A percentile compares a stretch with the other conserved stretches of the same genome.
phyloP scores from a whole-genome alignment of 2,797 vertebrate genomes.

The Melanotaenia pygmaea region DNA sequence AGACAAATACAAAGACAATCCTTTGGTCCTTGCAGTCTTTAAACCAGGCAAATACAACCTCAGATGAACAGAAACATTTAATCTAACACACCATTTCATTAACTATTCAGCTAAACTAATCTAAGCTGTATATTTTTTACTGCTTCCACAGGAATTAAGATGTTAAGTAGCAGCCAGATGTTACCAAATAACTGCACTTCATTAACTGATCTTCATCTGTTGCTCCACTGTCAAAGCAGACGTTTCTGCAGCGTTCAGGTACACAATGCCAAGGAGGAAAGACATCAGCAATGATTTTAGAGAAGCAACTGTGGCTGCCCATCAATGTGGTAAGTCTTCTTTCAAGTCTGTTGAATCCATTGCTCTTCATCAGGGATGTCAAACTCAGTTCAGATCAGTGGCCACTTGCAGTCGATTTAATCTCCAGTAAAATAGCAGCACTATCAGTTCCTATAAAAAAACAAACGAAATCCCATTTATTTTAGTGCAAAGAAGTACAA shows the following conservation, averaged over 20 bases:
- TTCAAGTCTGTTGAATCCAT: too few relatives aligned
- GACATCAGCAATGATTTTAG: background rate
- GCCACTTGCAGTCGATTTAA: too few relatives aligned
- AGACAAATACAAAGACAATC: background rate
- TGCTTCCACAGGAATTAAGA: background rate
- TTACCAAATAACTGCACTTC: background rate
- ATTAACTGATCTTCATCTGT: background rate
- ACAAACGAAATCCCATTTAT: too few relatives aligned
- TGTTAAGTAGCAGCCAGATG: background rate
- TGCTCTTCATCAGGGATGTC: too few relatives aligned
- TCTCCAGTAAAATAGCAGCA: too few relatives aligned
- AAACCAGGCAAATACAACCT: background rate
- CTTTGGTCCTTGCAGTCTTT: background rate
- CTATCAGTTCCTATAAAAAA: too few relatives aligned
- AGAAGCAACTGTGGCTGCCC: too few relatives aligned
- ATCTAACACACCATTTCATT: background rate
- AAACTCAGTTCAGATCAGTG: too few relatives aligned
- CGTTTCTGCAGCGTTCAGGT: background rate
- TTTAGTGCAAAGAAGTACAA: too few relatives aligned
- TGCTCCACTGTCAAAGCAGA: background rate
- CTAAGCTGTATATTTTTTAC: background rate
- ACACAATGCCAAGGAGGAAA: background rate
- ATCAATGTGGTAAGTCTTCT: too few relatives aligned
- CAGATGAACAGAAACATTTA: background rate
- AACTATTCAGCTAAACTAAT: background rate